Evolutionary conservation across 2,888 invertebrate species (phyloP).

Genomic region (Eupsilia transversa): DNA sequence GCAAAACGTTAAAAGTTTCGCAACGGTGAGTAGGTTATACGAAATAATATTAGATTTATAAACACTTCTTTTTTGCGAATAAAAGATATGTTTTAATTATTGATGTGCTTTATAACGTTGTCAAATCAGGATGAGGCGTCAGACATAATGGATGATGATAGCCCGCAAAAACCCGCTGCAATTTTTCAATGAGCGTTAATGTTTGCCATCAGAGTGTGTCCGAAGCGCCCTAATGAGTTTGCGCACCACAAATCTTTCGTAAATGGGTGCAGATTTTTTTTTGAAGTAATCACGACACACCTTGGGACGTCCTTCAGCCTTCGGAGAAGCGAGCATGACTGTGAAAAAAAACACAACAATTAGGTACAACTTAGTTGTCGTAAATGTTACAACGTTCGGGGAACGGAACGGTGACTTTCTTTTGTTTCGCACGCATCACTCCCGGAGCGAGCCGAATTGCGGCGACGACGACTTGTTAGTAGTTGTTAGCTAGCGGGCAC

Average conservation of each 20-base stretch:
- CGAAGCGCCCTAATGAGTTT: slow-evolving; percentile 81
- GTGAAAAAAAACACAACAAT: slow-evolving; percentile 80
- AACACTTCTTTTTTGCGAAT: slow-evolving; percentile 31
- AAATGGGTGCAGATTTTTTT: slow-evolving; percentile 80
- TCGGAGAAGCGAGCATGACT: slow-evolving; percentile 81
- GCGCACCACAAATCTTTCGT: slow-evolving; percentile 77
- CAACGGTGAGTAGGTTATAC: slow-evolving; percentile 15
- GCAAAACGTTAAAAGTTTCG: slow-evolving; percentile 26
- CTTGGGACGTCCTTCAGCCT: slow-evolving; percentile 81
- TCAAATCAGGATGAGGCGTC: slow-evolving; percentile 57
- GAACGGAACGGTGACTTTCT: slow-evolving; percentile 79
- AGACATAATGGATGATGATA: slow-evolving; percentile 76
- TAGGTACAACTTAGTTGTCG: slow-evolving; percentile 79
- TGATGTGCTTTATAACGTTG: slow-evolving; percentile 63
- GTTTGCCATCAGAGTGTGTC: slow-evolving; percentile 69
- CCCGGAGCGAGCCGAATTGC: slow-evolving; percentile 81
- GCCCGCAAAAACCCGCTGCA: slow-evolving; percentile 70
- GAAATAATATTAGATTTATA: slow-evolving; percentile 30
- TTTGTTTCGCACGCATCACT: slow-evolving; percentile 79
- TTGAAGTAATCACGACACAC: slow-evolving; percentile 75
- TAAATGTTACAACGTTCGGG: slow-evolving; percentile 74
- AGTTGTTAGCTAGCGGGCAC: slow-evolving; percentile 72
- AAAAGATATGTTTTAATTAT: slow-evolving; percentile 51
- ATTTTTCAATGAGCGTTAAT: slow-evolving; percentile 80
- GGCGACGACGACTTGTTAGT: slow-evolving; percentile 76